Evolutionary conservation across 64 coral and sea anemone genomes (phyloP).

Genomic region (Trachythela sp.): DNA sequence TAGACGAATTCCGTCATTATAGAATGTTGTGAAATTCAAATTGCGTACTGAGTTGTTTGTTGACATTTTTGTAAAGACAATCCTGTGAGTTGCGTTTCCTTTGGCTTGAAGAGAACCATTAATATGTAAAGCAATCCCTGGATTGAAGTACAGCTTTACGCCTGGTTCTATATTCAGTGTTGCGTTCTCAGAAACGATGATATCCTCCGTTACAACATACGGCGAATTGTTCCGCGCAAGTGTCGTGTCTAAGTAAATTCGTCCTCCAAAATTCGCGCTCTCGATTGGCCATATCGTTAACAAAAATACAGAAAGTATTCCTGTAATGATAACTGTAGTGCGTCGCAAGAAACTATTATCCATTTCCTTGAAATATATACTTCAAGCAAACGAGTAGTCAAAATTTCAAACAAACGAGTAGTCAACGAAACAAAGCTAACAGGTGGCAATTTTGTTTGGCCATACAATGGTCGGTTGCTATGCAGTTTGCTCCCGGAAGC

Average conservation of each 20-base stretch:
- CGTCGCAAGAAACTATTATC: no score
- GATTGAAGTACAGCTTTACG: slow-evolving; percentile 22
- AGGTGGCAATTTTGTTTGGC: no score
- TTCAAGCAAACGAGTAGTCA: no score
- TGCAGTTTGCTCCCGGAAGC: no score
- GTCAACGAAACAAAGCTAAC: no score
- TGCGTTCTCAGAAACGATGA: slow-evolving; percentile 24
- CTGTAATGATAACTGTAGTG: no score
- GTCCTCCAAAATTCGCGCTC: background rate
- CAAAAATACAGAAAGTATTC: no score
- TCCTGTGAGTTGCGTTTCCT: slow-evolving; percentile 28
- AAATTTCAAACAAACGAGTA: no score
- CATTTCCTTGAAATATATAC: no score
- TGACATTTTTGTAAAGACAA: slow-evolving; percentile 44
- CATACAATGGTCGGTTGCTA: no score
- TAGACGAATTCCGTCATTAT: slow-evolving; percentile 56
- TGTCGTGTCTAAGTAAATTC: slow-evolving; percentile 6
- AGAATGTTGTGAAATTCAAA: background rate
- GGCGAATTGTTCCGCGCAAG: slow-evolving; percentile 37
- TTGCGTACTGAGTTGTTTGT: slow-evolving; percentile 32
- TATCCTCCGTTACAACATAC: slow-evolving; percentile 43
- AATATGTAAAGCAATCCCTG: slow-evolving; percentile 46
- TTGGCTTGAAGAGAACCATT: slow-evolving; percentile 47
- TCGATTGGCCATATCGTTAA: background rate
- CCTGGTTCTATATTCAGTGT: slow-evolving; percentile 55